Evolutionary conservation across 2,888 invertebrate species (phyloP), one percentile per base, ranked within the genome.

Genomic region (Xanthia togata): DNA sequence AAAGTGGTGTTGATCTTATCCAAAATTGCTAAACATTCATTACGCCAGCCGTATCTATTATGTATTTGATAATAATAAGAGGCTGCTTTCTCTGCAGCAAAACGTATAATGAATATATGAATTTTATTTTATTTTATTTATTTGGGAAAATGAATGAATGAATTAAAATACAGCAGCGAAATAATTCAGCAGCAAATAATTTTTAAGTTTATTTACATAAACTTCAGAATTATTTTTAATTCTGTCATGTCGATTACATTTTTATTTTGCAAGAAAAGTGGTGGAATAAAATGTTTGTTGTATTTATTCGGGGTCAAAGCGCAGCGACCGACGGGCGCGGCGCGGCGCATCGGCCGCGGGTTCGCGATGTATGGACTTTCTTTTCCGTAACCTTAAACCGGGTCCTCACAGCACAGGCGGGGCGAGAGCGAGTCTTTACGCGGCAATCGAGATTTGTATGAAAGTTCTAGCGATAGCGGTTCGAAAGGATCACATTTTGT

Each of bases 311-410:
- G 91, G 96, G 95, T 95, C 95, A 95, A 92, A 94, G 94, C 93
- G 91, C 93, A 91, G 87, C 91, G 93, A 93, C 93, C 94, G 94
- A 92, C 81, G 87, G 82, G 88, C 68, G 82, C 81, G 79, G 67
- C 77, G 81, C 69, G 57, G 67, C 77, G 81, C 69, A 53, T 59
- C 77, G 77, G 74, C 68, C 75, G 79, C 76, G 73, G 85, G 76
- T 82, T 76, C 47, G 77, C 87, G 87, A 88, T 90, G 84, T 90
- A 90, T 90, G 91, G 90, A 95, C 96, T 96, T 96, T 96, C 96
- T 95, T 96, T 96, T 96, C 94, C 93, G 91, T 92, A 91, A 93
- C 92, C 91, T 93, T 92, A 90, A 86, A 87, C 86, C 88, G 89
- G 81, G 87, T 81, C 77, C 83, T 78, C 76, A 88, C 77, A 72